Evolutionary conservation across 2,888 invertebrate species (phyloP), one percentile per base, ranked within the genome.

Genomic region (Fragum whitleyi): DNA sequence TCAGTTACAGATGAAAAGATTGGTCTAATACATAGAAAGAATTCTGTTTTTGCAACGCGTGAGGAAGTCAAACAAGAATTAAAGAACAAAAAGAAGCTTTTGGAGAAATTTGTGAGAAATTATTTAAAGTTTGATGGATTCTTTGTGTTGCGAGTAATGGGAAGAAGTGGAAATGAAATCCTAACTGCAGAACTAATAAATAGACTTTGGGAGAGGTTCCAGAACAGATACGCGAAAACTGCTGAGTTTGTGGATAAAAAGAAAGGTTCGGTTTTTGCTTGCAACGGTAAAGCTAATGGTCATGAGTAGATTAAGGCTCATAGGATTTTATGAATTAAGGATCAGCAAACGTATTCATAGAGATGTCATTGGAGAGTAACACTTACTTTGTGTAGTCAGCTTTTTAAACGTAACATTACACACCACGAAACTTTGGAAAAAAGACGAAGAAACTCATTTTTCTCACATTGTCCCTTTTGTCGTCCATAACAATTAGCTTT

Each of bases 101-200:
- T 65, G 23, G 21, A 65, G 21, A 86, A 86, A n/a, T 92, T 92
- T 71, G 89, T 90, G 0, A 81, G 86, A 61, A 86, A 88, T 0
- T 91, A 90, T 65, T 75, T 92, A 29, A 79, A 89, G 16, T 88
- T 90, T 65, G 92, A 92, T 61, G 92, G 92, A 0, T 81, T 91
- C 21, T 91, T 89, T 79, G 89, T 91, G 16, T 74, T 92, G 26
- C 81, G 90, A 23, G 86, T 90, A 32, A 86, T 89, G 21, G 83
- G 83, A 19, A 88, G 87, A 65, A 91, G 91, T 67, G 90, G 90
- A 0, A 89, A 91, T 9, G 91, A 91, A 62, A 83, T 90, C n/a
- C 87, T 91, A 0, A 74, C 89, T 0, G 87, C 82, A 2, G 91
- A 92, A 55, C 68, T 91, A 1, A 84, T 91, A 9, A 85, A 86